Evolutionary conservation across 1,140 invertebrate genomes (phyloP).

Genomic region (Drosophila parabipectinata): DNA sequence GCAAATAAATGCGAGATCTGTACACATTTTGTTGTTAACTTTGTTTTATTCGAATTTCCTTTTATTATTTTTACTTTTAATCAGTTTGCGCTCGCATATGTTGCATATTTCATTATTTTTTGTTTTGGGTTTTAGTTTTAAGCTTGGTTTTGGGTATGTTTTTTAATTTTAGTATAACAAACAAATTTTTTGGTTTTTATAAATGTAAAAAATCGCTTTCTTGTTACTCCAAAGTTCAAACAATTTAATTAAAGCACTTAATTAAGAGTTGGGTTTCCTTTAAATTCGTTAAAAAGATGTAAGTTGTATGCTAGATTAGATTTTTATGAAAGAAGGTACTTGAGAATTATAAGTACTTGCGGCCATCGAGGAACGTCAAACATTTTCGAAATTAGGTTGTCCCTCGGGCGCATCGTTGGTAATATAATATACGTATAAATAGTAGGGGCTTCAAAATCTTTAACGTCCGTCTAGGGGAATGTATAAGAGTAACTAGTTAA

Average conservation of each 20-base stretch:
- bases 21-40: slow-evolving; percentile 44
- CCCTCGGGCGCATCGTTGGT: slow-evolving; percentile 33
- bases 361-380: slow-evolving; percentile 45
- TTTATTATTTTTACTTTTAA: slow-evolving; percentile 39
- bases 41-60: slow-evolving; percentile 43
- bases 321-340: slow-evolving; percentile 71
- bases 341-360: slow-evolving; percentile 57
- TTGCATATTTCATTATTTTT: slow-evolving; percentile 33
- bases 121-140: slow-evolving; percentile 19
- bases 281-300: slow-evolving; percentile 79
- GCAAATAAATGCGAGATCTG: slow-evolving; percentile 63
- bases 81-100: slow-evolving; percentile 49
- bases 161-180: slow-evolving; percentile 63
- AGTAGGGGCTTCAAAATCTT: slow-evolving; percentile 35
- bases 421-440: slow-evolving; percentile 57
- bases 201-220: slow-evolving; percentile 77
- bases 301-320: slow-evolving; percentile 56
- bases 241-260: slow-evolving; percentile 60
- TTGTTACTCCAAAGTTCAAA: slow-evolving; percentile 60
- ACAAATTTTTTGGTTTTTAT: slow-evolving; percentile 66
- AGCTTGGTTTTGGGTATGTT: slow-evolving; percentile 58
- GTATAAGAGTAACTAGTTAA: slow-evolving; percentile 46
- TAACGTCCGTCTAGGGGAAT: slow-evolving; percentile 42
- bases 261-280: slow-evolving; percentile 52
- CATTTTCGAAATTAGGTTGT: slow-evolving; percentile 39